Evolutionary conservation across 2,888 invertebrate species (phyloP), one percentile per base, ranked within the genome.

Genomic region (Epiblema foenella): DNA sequence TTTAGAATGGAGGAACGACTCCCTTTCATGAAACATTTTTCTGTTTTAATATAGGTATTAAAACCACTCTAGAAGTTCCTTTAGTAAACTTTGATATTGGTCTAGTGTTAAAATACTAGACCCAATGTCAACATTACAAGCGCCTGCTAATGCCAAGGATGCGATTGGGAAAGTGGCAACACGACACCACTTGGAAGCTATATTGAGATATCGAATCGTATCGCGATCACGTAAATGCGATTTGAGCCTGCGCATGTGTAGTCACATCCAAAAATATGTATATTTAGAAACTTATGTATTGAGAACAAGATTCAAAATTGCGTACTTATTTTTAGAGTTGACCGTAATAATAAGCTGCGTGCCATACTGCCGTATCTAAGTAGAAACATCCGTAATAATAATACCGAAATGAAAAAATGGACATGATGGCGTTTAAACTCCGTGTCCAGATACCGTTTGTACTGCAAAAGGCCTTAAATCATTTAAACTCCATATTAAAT

Each of bases 141-240:
- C 60, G 46, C 10, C 64, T 24, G 3, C 2, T 59, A 64, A 54
- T 39, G 64, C 37, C 52, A 64, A 64, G 64, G 64, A 37, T 39
- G 37, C 64, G 64, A 7, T 20, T 54, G 52, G 39, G 24, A 64
- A 64, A 54, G 37, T 33, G 20, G 52, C 39, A 39, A 54, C 52
- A 52, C 20, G 64, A 64, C 52, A 39, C 10, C 39, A 64, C 64
- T 64, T 64, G 18, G 49, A 64, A 37, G 51, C 51, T 37, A 29
- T 12, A 37, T 63, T 51, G 63, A 54, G 20, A 20, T 64, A 64
- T 52, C 63, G 52, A 64, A 39, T 64, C 64, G 39, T 7, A 64
- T 39, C 64, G 39, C 20, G 24, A n/a, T 24, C 64, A 64, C 64
- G 64, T 54, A 54, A 39, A n/a, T n/a, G 37, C 64, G 20, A 51